These are phyloP conservation scores for Halcyon badia DNA, from an alignment of 2,797 vertebrate species.

Conservation along the genomic window DNA sequence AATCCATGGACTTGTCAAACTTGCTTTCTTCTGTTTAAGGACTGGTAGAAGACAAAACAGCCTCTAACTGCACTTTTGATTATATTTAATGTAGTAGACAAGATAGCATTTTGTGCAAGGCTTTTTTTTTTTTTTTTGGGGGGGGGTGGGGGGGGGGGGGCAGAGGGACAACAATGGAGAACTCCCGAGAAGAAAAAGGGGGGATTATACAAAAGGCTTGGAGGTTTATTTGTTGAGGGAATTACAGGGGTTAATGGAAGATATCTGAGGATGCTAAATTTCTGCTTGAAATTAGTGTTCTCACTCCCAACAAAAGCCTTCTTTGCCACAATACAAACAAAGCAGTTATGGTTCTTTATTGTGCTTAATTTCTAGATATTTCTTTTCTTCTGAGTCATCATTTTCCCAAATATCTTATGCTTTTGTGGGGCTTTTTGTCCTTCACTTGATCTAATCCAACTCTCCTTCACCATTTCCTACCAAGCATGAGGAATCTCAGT, in stretches of 20 bases:
- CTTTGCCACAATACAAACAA: not conserved
- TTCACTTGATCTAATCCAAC: not conserved
- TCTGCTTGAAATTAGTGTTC: not conserved
- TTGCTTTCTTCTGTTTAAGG: not conserved
- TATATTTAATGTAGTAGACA: not conserved
- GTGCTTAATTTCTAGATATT: not conserved
- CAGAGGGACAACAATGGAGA: not conserved
- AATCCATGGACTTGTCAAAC: not conserved
- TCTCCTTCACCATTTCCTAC: not conserved
- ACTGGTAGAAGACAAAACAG: not conserved
- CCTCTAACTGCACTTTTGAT: not conserved
- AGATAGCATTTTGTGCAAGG: not conserved
- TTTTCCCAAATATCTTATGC: not conserved
- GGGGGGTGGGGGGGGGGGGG: rapidly evolving
- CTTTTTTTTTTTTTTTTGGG: not conserved
- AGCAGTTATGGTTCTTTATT: not conserved
- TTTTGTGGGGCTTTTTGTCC: no score
- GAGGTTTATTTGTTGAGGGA: not conserved
- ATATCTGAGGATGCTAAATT: not conserved
- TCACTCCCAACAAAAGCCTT: not conserved
- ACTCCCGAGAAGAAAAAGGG: not conserved
- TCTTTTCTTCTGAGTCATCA: not conserved
- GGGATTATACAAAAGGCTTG: not conserved
- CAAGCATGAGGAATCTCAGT: not conserved
- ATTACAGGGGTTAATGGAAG: not conserved